Conservation (phyloP, 2,888 invertebrate genomes). For the Callinectes sapidus region DNA sequence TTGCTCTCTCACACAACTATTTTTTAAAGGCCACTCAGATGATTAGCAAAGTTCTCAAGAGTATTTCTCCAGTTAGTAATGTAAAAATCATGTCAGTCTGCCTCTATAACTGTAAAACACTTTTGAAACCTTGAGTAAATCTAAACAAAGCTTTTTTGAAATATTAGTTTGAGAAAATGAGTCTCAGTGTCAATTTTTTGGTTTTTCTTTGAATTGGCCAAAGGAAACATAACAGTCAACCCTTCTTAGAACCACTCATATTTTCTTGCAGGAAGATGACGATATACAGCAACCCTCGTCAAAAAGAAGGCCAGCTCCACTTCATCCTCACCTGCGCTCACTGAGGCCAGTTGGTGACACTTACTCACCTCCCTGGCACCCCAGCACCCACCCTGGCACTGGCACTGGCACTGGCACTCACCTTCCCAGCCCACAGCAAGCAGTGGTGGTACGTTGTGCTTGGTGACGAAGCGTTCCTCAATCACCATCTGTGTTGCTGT, state of each 20-base stretch:
- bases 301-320: not conserved
- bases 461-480: constrained; percentile 92
- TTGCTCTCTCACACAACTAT: too few species aligned
- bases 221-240: not conserved
- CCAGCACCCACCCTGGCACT: not conserved
- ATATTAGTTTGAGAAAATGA: too few species aligned
- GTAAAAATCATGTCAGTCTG: too few species aligned
- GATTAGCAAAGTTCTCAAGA: too few species aligned
- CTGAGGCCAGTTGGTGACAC: not conserved
- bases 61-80: too few species aligned
- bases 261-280: not conserved
- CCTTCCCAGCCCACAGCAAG: constrained; percentile 97
- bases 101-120: too few species aligned
- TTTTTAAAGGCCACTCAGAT: too few species aligned
- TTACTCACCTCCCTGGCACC: not conserved
- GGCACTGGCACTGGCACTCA: constrained; percentile 72
- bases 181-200: too few species aligned
- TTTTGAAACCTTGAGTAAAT: too few species aligned
- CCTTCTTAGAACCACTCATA: not conserved
- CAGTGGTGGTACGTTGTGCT: constrained; percentile 89
- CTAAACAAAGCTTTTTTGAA: too few species aligned
- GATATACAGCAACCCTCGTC: not conserved
- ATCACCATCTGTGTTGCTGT: constrained; percentile 94
- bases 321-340: not conserved
- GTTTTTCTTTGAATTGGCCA: too few species aligned